Evolutionary conservation across 2,888 invertebrate species (phyloP).

Genomic region (Acanthoscelides obtectus): DNA sequence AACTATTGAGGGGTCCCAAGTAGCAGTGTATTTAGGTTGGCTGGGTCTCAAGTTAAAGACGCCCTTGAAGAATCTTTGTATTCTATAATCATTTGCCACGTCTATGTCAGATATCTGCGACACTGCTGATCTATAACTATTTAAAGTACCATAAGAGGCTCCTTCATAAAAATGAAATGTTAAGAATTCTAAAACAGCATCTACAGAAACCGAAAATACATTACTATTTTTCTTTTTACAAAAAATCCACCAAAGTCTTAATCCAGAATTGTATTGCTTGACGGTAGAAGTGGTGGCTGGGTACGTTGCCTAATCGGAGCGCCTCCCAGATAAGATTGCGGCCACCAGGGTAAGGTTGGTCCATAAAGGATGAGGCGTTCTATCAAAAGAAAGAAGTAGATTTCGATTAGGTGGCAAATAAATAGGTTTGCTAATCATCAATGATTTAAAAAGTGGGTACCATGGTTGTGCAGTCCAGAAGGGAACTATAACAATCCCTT

Average conservation of each 20-base stretch:
- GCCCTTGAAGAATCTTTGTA: conserved; percentile 20
- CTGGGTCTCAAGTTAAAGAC: conserved; percentile 15
- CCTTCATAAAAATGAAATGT: conserved; percentile 9
- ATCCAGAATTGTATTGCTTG: not conserved
- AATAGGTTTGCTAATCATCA: conserved; percentile 6
- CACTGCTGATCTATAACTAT: conserved; percentile 18
- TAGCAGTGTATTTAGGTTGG: conserved; percentile 14
- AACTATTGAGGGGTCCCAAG: conserved; percentile 16
- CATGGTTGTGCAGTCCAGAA: no score
- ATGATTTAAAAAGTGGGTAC: conserved; percentile 3
- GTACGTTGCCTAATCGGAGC: conserved; percentile 7
- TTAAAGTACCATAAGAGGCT: conserved; percentile 17
- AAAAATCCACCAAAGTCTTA: not conserved
- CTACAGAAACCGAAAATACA: conserved; percentile 5
- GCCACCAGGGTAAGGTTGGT: conserved; percentile 18
- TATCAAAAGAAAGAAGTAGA: conserved; percentile 7
- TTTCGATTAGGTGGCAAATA: conserved; percentile 3
- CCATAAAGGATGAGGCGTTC: not conserved
- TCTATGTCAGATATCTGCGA: conserved; percentile 9
- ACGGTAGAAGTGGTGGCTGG: conserved; percentile 5
- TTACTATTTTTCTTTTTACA: conserved; percentile 1
- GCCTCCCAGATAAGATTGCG: conserved; percentile 16
- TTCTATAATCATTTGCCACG: conserved; percentile 13
- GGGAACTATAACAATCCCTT: no score
- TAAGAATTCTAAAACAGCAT: conserved; percentile 12